Evolutionary conservation across 2,888 invertebrate species (phyloP).

Genomic region (Drosophila fungiperda): DNA sequence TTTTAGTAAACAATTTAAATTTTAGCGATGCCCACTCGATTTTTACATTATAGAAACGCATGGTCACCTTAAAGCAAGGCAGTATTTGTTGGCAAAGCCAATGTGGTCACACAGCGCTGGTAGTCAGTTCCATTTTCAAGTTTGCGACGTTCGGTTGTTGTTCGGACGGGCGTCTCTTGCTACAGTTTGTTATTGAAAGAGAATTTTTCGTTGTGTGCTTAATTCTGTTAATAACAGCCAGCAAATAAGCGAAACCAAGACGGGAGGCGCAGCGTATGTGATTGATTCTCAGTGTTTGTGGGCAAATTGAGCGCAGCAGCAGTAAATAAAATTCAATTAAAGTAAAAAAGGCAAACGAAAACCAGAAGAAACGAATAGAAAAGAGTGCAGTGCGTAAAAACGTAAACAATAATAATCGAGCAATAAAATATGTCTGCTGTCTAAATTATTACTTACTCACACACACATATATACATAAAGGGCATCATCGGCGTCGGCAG

Average conservation of each 20-base stretch:
- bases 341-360: constrained; percentile 52
- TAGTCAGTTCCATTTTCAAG: constrained; percentile 43
- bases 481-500: constrained; percentile 31
- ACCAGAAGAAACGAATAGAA: constrained; percentile 37
- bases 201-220: constrained; percentile 59
- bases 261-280: constrained; percentile 47
- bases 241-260: constrained; percentile 26
- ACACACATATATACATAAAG: constrained; percentile 18
- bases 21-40: constrained; percentile 27
- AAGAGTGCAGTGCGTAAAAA: constrained; percentile 63
- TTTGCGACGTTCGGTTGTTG: constrained; percentile 38
- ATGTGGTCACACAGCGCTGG: constrained; percentile 27
- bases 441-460: constrained; percentile 46
- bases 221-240: constrained; percentile 69
- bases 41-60: neutral
- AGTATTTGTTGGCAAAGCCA: constrained; percentile 1
- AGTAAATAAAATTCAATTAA: constrained; percentile 73
- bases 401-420: constrained; percentile 49
- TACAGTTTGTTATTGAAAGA: constrained; percentile 61
- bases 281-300: constrained; percentile 36
- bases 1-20: constrained; percentile 1
- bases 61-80: constrained; percentile 21
- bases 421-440: constrained; percentile 53
- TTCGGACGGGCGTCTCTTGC: constrained; percentile 44
- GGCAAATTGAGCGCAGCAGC: constrained; percentile 46